Percentiles rank a stretch among this genome's conserved stretches.
Conservation (phyloP, 2,797 vertebrate genomes). For the Naso thynnoides region DNA sequence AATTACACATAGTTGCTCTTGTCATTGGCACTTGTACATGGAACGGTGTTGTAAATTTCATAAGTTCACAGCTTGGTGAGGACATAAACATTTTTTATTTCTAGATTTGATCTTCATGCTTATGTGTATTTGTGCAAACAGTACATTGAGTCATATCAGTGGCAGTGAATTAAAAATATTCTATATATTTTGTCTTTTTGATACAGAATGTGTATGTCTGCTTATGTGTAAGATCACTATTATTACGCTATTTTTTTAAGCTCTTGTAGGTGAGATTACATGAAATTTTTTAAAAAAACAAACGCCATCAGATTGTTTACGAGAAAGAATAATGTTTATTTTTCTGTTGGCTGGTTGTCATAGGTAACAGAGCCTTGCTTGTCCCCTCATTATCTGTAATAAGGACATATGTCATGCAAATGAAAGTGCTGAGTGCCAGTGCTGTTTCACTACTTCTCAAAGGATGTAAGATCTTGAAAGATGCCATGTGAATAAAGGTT, state of each 20-base stretch:
- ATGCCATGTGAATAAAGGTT: slow-evolving; percentile 46
- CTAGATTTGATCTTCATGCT: slow-evolving; percentile 23
- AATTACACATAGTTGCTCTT: slow-evolving; percentile 4
- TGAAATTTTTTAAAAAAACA: slow-evolving; percentile 3
- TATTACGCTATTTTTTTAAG: slow-evolving; percentile 64
- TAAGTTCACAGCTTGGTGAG: slow-evolving; percentile 3
- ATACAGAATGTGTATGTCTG: slow-evolving; percentile 31
- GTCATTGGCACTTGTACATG: slow-evolving; percentile 9
- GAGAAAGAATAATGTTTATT: slow-evolving; percentile 17
- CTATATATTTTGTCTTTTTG: slow-evolving; percentile 46
- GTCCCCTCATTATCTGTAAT: slow-evolving; percentile 22
- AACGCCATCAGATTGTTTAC: slow-evolving; percentile 19
- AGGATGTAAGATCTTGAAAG: slow-evolving; percentile 19
- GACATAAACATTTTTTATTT: slow-evolving; percentile 2
- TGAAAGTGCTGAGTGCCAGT: slow-evolving; percentile 11
- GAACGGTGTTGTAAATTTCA: slow-evolving; percentile 8
- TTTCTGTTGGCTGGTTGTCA: slow-evolving; percentile 14
- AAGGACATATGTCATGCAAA: slow-evolving; percentile 37
- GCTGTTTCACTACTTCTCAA: slow-evolving; percentile 21
- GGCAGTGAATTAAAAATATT: slow-evolving; percentile 38
- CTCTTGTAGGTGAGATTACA: slow-evolving; percentile 34
- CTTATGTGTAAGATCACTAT: not conserved
- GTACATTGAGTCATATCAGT: slow-evolving; percentile 19
- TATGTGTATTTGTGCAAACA: not conserved
- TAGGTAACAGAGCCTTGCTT: slow-evolving; percentile 18